phyloP scores from a whole-genome alignment of 2,113 vertebrate species.

The Scophthalmus maximus region DNA sequence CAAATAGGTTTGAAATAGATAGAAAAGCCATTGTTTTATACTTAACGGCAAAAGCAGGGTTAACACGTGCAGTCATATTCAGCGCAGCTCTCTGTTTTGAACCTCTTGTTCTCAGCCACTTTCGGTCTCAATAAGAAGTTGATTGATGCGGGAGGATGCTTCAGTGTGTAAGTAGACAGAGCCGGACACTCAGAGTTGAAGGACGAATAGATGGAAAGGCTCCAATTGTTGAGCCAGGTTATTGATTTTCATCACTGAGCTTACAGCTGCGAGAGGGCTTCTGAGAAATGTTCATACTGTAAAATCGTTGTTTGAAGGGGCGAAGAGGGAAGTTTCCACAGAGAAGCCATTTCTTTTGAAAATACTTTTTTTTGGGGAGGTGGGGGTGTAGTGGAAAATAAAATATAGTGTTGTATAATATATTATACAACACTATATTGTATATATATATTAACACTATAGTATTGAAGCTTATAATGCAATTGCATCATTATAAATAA shows the following conservation, averaged over 20 bases:
- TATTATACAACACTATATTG: no score
- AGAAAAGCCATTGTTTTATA: neutral
- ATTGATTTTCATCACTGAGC: slow-evolving; percentile 38
- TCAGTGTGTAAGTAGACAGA: neutral
- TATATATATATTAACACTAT: no score
- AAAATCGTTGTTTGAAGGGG: neutral
- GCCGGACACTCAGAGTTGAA: slow-evolving; percentile 1
- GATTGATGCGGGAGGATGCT: neutral
- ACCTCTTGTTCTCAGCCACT: neutral
- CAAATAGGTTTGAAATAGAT: neutral
- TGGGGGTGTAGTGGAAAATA: no score
- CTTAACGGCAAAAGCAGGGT: neutral
- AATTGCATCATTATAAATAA: no score
- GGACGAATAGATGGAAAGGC: slow-evolving; percentile 7
- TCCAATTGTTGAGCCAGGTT: slow-evolving; percentile 5
- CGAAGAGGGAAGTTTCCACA: slow-evolving; percentile 9
- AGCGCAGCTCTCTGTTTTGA: neutral
- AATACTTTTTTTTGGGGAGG: no score
- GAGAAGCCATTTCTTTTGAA: neutral
- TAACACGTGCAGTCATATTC: neutral
- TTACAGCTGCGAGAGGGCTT: slow-evolving; percentile 13
- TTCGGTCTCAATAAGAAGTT: slow-evolving; percentile 8
- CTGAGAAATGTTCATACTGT: slow-evolving; percentile 20
- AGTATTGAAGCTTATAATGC: no score
- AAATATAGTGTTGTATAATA: no score